Base-by-base conservation (phyloP, 2,888 invertebrate genomes). In the Dicycla oo region DNA sequence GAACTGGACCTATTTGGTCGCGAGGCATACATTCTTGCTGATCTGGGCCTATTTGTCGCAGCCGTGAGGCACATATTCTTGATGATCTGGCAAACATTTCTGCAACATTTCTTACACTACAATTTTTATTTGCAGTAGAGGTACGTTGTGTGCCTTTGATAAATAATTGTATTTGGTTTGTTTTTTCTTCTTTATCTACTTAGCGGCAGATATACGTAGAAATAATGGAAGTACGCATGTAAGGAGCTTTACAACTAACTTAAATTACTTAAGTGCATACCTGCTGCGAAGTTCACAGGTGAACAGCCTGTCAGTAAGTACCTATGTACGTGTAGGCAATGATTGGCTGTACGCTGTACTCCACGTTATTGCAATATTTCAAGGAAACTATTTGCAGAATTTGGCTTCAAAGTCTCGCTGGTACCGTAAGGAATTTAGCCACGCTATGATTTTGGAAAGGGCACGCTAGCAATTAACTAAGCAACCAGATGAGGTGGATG, bases 391-490 rank as follows among this genome's bases (percentile, higher is more conserved):
- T 64, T 53, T 60, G 54, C 43, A 72, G 64, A 61, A 64, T 76
- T 64, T 43, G 13, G 18, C 54, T 63, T 38, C 53, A 3, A 58
- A 43, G n/a, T 43, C 62, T 54, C 18, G 23, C 47, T n/a, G n/a
- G n/a, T 15, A 10, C n/a, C 23, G 15, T 11, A 5, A 56, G 66
- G 66, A 80, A 80, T 80, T 45, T 40, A 30, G n/a, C 8, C 26
- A 40, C 26, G 34, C 13, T 80, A 57, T 45, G 40, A 40, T 66
- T 80, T 74, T 34, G 26, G 40, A 74, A 77, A 80, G 80, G 80
- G 80, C 75, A 66, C n/a, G 26, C 34, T 26, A 40, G 65, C 61
- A 73, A 77, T 62, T 80, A 76, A 80, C 30, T 51, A 23, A 43
- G 38, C 30, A 26, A 51, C 30, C 49, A 54, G 23, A 53, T 75